Evolutionary conservation across 2,797 vertebrate species (phyloP).

Genomic region (Ambastaia sidthimunki): DNA sequence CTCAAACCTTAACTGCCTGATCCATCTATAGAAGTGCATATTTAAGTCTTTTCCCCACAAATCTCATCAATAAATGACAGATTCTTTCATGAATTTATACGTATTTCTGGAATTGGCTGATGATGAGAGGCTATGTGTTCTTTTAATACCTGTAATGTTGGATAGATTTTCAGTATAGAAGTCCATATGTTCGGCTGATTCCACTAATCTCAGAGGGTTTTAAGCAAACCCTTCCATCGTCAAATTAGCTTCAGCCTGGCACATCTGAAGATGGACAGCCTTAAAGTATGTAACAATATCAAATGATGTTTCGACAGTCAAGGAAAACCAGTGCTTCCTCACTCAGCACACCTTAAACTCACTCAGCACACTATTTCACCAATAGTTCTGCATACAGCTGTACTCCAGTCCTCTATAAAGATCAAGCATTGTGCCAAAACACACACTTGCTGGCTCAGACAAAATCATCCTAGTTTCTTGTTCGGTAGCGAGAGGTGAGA

Average conservation of each 20-base stretch:
- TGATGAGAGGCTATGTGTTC: slow-evolving; percentile 39
- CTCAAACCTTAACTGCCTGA: slow-evolving; percentile 12
- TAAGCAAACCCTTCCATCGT: slow-evolving; percentile 10
- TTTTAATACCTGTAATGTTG: slow-evolving; percentile 48
- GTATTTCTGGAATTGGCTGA: slow-evolving; percentile 44
- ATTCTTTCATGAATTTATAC: slow-evolving; percentile 30
- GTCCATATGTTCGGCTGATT: slow-evolving; percentile 19
- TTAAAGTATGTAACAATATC: slow-evolving; percentile 17
- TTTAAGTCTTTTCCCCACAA: slow-evolving; percentile 40
- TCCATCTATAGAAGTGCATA: slow-evolving; percentile 27
- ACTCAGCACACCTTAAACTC: slow-evolving; percentile 14
- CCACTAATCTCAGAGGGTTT: neutral
- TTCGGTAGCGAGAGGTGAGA: slow-evolving; percentile 32
- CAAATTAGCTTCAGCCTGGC: neutral
- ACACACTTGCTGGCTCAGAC: slow-evolving; percentile 22
- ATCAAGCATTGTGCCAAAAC: slow-evolving; percentile 2
- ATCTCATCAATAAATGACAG: slow-evolving; percentile 49
- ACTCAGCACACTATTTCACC: neutral
- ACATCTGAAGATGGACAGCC: slow-evolving; percentile 14
- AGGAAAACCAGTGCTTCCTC: slow-evolving; percentile 29
- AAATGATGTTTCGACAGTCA: slow-evolving; percentile 36
- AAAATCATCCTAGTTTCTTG: slow-evolving; percentile 17
- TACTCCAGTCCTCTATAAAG: slow-evolving; percentile 17
- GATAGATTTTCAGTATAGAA: slow-evolving; percentile 21
- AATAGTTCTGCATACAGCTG: slow-evolving; percentile 23